Evolutionary conservation across 2,888 invertebrate genomes (phyloP).

Genomic region (Andrena chrysosceles): DNA sequence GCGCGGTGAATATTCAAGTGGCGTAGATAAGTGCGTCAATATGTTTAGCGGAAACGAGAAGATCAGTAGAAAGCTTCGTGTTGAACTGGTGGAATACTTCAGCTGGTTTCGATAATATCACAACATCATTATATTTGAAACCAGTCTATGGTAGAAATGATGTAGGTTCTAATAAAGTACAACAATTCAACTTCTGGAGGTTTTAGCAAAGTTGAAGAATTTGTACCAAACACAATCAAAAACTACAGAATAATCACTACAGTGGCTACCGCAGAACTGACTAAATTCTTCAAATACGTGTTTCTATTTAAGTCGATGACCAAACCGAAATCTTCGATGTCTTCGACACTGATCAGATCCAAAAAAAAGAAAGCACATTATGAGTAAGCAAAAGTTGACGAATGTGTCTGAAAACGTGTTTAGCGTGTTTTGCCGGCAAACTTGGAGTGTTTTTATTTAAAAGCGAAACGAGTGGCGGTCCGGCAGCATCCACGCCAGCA

Average conservation of each 20-base stretch:
- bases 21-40: too few species aligned
- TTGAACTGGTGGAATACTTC: too few species aligned
- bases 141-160: too few species aligned
- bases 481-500: constrained; percentile 6
- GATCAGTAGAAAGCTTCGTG: too few species aligned
- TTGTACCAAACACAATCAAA: background rate
- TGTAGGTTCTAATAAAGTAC: background rate
- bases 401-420: background rate
- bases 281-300: too few species aligned
- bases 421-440: background rate
- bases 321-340: background rate
- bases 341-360: background rate
- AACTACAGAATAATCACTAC: too few species aligned
- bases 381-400: background rate
- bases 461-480: constrained; percentile 13
- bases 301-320: background rate
- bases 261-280: too few species aligned
- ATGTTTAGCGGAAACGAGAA: too few species aligned
- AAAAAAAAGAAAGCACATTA: background rate
- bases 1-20: too few species aligned
- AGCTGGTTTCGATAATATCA: too few species aligned
- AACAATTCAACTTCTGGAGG: background rate
- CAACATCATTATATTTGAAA: too few species aligned
- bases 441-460: constrained; percentile 8
- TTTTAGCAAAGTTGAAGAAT: background rate